These are phyloP conservation scores for Empis livida DNA, from an alignment of 2,888 invertebrate genomes.

Conservation along the genomic window DNA sequence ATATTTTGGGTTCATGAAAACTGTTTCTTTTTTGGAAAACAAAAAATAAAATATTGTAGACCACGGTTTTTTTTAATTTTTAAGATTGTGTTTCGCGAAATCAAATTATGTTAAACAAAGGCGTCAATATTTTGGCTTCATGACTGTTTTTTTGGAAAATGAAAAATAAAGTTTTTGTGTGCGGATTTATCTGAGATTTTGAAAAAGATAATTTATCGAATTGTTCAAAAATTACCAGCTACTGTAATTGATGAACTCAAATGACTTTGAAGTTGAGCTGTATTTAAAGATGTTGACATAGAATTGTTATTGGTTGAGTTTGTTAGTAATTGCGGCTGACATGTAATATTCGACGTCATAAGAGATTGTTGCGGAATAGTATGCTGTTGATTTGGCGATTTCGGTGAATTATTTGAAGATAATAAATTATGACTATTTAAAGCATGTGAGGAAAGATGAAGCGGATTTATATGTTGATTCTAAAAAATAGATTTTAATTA, in stretches of 20 bases:
- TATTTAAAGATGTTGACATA: constrained; percentile 34
- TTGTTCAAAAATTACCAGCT: too few relatives aligned
- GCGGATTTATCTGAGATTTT: too few relatives aligned
- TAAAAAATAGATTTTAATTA: constrained; percentile 13
- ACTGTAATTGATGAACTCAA: constrained; percentile 16
- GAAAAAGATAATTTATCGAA: too few relatives aligned
- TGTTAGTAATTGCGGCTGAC: constrained; percentile 18
- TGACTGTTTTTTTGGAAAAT: too few relatives aligned
- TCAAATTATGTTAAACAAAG: too few relatives aligned
- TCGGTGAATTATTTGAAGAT: constrained; percentile 33
- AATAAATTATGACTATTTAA: constrained; percentile 37
- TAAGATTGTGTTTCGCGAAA: too few relatives aligned
- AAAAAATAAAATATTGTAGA: too few relatives aligned
- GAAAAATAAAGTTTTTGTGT: too few relatives aligned
- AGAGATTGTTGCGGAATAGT: constrained; percentile 18
- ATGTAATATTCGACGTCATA: constrained; percentile 13
- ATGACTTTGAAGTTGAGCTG: constrained; percentile 22
- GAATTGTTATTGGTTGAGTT: constrained; percentile 29
- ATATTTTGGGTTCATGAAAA: too few relatives aligned
- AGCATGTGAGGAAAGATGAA: constrained; percentile 36
- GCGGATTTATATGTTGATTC: constrained; percentile 27
- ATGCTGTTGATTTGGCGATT: constrained; percentile 35
- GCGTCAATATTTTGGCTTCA: too few relatives aligned
- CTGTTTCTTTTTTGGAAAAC: too few relatives aligned
- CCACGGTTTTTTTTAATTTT: too few relatives aligned